Conservation (phyloP, 2,888 invertebrate species). For the Perdita meconis region DNA sequence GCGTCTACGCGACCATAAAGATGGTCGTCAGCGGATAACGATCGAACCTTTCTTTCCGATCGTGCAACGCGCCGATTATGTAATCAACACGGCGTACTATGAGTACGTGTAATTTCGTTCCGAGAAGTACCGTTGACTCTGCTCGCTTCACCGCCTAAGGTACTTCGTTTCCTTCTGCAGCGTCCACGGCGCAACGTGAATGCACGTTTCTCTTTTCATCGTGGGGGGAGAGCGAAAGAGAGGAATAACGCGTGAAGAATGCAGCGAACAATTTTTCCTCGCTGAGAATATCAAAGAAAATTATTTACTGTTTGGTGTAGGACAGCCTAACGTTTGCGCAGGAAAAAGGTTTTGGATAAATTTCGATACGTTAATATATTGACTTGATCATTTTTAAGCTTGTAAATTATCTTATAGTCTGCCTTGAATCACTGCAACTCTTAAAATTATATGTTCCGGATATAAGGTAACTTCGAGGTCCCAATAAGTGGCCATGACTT, state of each 20-base stretch:
- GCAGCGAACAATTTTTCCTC: neutral
- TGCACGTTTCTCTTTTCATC: neutral
- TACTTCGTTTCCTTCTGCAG: constrained; percentile 51
- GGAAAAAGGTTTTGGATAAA: too few species aligned
- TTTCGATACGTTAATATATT: too few species aligned
- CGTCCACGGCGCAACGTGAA: neutral
- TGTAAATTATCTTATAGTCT: too few species aligned
- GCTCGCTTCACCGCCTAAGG: constrained; percentile 67
- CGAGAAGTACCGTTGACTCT: constrained; percentile 78
- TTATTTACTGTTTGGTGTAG: neutral
- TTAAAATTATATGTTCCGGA: too few species aligned
- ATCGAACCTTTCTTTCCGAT: constrained; percentile 44
- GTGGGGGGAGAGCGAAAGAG: constrained; percentile 18
- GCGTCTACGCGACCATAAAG: constrained; percentile 18
- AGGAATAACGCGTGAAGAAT: neutral
- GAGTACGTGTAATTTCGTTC: constrained; percentile 75
- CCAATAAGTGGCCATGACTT: too few species aligned
- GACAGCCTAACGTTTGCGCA: neutral
- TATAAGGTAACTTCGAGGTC: too few species aligned
- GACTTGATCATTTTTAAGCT: too few species aligned
- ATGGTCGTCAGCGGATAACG: constrained; percentile 27
- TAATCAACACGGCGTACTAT: constrained; percentile 71
- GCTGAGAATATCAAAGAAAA: neutral
- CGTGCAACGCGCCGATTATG: constrained; percentile 71
- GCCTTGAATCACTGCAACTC: too few species aligned